These are phyloP conservation scores for Drymodes brunneopygia DNA, from an alignment of 2,113 vertebrate genomes.

Conservation along the genomic window DNA sequence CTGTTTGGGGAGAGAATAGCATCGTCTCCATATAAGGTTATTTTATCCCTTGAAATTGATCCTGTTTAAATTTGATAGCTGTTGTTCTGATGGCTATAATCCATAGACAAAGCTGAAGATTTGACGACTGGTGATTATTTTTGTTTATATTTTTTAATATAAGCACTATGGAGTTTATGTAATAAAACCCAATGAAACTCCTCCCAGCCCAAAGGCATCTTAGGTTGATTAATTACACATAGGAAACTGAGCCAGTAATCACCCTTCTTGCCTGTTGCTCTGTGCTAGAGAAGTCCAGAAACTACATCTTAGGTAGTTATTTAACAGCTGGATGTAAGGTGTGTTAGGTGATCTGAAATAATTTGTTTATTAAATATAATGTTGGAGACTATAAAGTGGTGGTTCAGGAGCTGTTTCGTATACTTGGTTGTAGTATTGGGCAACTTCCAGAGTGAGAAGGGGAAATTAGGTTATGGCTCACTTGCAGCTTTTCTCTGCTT, in stretches of 20 bases:
- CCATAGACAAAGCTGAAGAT: neutral
- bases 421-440: neutral
- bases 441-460: neutral
- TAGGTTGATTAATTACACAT: neutral
- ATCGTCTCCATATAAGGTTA: conserved; percentile 88
- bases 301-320: neutral
- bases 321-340: neutral
- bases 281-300: neutral
- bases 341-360: neutral
- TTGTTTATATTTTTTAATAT: neutral
- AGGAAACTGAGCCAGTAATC: neutral
- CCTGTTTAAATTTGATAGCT: neutral
- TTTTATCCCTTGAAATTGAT: neutral
- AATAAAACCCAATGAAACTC: neutral
- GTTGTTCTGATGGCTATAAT: neutral
- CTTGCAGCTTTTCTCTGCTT: neutral
- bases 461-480: neutral
- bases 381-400: neutral
- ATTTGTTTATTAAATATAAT: neutral
- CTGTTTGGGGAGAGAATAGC: conserved; percentile 89
- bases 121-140: neutral
- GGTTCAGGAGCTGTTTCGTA: neutral
- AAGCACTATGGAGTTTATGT: neutral
- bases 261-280: neutral
- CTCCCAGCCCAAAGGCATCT: neutral